Conservation (phyloP, 2,113 vertebrate genomes). For the Xenopus laevis region DNA sequence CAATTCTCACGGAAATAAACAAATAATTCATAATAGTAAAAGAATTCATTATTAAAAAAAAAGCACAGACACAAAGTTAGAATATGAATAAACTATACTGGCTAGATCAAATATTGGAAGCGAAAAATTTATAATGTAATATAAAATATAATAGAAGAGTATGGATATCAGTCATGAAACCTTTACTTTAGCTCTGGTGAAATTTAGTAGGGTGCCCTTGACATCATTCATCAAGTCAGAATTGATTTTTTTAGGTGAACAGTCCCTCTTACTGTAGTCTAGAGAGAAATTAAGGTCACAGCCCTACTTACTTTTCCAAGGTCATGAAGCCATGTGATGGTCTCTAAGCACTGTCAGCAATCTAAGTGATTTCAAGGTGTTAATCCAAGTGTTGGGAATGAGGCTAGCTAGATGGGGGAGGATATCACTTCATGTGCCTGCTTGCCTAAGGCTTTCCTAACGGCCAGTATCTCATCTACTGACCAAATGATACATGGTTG, state of each 20-base stretch:
- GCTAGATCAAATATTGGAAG: conserved; percentile 46
- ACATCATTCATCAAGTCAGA: conserved; percentile 38
- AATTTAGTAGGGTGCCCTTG: neutral
- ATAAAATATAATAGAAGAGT: conserved; percentile 10
- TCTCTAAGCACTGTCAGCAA: neutral
- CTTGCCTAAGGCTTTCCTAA: too few species aligned
- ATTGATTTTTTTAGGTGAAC: conserved; percentile 47
- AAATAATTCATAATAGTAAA: conserved; percentile 45
- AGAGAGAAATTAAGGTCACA: conserved; percentile 26
- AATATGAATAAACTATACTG: conserved; percentile 36
- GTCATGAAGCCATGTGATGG: neutral
- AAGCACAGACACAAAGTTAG: conserved; percentile 12
- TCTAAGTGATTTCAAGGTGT: neutral
- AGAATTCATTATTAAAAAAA: neutral
- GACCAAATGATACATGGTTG: too few species aligned
- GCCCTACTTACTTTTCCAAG: too few species aligned
- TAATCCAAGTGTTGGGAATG: neutral
- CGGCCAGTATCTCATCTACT: too few species aligned
- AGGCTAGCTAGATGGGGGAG: neutral
- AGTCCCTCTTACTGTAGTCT: conserved; percentile 29
- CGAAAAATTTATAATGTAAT: conserved; percentile 36
- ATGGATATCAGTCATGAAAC: conserved; percentile 41
- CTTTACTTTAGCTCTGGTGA: neutral
- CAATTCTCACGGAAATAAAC: conserved; percentile 48
- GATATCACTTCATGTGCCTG: neutral